Evolutionary conservation across 2,113 vertebrate genomes (phyloP).

Genomic region (Australoheros scitulus): DNA sequence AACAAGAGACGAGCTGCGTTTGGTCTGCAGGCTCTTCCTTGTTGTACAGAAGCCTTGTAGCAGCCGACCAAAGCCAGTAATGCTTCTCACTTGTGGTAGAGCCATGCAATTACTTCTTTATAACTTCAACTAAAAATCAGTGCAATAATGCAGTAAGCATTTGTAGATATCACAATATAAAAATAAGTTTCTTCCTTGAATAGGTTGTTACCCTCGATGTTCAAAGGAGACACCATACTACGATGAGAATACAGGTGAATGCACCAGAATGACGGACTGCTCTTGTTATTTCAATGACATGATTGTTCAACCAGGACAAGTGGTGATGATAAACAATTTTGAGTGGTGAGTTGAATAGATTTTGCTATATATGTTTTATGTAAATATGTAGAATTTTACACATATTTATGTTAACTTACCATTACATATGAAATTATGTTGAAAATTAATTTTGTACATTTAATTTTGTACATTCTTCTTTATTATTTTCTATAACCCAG

Average conservation of each 20-base stretch:
- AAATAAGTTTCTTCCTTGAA: not conserved
- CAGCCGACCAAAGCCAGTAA: too few species aligned
- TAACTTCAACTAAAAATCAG: too few species aligned
- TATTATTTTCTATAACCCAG: constrained; percentile 24
- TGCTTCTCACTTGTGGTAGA: too few species aligned
- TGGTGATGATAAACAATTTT: constrained; percentile 1
- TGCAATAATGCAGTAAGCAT: too few species aligned
- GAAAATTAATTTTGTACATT: not conserved
- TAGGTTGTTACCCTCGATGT: constrained; percentile 89
- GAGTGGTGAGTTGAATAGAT: constrained; percentile 64
- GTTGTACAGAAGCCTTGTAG: too few species aligned
- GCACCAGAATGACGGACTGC: constrained; percentile 78
- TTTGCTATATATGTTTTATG: too few species aligned
- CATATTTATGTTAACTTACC: not conserved
- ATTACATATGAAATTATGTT: not conserved
- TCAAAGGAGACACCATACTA: constrained; percentile 79
- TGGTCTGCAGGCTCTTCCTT: too few species aligned
- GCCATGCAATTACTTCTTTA: too few species aligned
- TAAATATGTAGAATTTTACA: not conserved
- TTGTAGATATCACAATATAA: not conserved
- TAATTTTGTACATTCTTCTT: not conserved
- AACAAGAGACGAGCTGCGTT: too few species aligned
- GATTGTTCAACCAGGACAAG: constrained; percentile 63
- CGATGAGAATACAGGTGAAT: constrained; percentile 83
- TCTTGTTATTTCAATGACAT: constrained; percentile 80